Evolutionary conservation across 2,888 invertebrate species (phyloP), one percentile per base, ranked within the genome.

Genomic region (Tholera decimalis): DNA sequence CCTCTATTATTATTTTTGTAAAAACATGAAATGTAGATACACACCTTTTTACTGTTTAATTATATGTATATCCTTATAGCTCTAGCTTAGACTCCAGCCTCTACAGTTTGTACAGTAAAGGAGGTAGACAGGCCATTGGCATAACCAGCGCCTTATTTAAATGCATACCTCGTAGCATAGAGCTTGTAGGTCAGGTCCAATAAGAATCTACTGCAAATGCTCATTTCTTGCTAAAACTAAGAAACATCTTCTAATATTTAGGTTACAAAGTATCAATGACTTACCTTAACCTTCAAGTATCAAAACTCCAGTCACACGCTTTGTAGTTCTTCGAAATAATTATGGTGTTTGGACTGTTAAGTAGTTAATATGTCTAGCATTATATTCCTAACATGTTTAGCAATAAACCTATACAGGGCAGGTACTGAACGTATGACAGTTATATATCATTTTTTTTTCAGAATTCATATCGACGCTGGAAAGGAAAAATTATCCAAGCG

Each of bases 41-140:
- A 3, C 15, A 15, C 35, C 15, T 13, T 15, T 35, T 1, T 15
- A 1, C 8, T 37, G n/a, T n/a, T 5, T 5, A 15, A 6, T 20
- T 22, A 4, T 43, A 13, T 22, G n/a, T 7, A 24, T n/a, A 15
- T 20, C 7, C 7, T 41, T 2, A 8, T 13, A 2, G 4, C n/a
- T 20, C 30, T n/a, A n/a, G n/a, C 1, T 24, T 30, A 2, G 8
- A 33, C 13, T 46, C 20, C 9, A 55, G 7, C 13, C 3, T 44
- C 1, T 28, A 22, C 1, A 15, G 3, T 30, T 18, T 22, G 39
- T 51, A 30, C 51, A 51, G 50, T 50, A 33, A 46, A 67, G n/a
- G 33, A 60, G 50, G 61, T 11, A 67, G 50, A 28, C 22, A n/a
- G 61, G 71, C 8, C 26, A 28, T 18, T 60, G 39, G 22, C 22